Conservation (phyloP, 2,113 vertebrate species). For the Marmota monax region DNA sequence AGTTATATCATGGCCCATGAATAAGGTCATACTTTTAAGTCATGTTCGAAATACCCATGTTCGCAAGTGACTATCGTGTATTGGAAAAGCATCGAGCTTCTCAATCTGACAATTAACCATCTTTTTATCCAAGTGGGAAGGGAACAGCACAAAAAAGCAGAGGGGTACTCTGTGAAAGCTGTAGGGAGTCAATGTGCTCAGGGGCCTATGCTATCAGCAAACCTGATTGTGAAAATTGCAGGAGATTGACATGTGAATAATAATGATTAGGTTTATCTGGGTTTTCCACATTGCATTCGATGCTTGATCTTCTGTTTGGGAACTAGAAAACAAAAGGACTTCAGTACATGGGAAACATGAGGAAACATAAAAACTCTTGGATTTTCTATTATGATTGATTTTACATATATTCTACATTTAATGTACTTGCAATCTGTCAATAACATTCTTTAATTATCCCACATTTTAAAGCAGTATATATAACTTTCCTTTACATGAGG, state of each 20-base stretch:
- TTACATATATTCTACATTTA: neutral
- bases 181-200: neutral
- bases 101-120: neutral
- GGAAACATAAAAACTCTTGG: neutral
- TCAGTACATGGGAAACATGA: neutral
- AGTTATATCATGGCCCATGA: neutral
- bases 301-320: neutral
- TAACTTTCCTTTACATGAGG: neutral
- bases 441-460: conserved; percentile 1
- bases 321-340: neutral
- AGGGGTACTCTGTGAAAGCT: neutral
- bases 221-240: neutral
- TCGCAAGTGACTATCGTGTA: neutral
- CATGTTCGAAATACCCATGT: neutral
- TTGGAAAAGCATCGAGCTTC: neutral
- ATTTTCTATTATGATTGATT: neutral
- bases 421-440: neutral
- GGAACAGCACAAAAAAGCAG: neutral
- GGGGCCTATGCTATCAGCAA: neutral
- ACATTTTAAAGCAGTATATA: neutral
- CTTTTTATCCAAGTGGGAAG: neutral
- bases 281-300: neutral
- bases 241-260: neutral
- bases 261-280: neutral
- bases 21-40: neutral